These are phyloP conservation scores for Platynereis dumerilii DNA, from an alignment of 2,888 invertebrate genomes.

Conservation along the genomic window DNA sequence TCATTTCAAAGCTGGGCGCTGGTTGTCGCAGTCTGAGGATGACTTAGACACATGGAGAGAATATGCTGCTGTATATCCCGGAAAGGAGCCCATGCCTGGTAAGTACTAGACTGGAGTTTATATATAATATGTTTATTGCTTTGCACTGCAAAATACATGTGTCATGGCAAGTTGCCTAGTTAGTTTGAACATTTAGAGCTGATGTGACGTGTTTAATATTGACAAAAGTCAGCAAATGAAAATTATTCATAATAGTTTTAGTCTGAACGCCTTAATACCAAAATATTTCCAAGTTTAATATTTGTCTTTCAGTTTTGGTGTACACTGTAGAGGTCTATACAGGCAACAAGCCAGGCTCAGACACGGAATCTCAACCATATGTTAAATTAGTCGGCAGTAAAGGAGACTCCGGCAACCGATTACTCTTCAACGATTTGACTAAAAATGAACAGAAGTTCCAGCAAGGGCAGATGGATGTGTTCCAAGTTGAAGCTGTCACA, in stretches of 20 bases:
- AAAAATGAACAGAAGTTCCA: constrained; percentile 28
- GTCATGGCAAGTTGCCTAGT: too few relatives aligned
- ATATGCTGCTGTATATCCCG: constrained; percentile 39
- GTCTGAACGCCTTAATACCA: too few relatives aligned
- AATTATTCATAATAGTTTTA: too few relatives aligned
- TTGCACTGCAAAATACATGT: too few relatives aligned
- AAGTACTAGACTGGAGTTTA: constrained; percentile 13
- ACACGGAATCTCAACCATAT: constrained; percentile 42
- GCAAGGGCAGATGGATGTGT: constrained; percentile 48
- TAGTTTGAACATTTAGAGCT: too few relatives aligned
- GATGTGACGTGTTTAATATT: too few relatives aligned
- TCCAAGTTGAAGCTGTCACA: constrained; percentile 55
- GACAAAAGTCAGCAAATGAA: too few relatives aligned
- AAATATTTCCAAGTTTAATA: too few relatives aligned
- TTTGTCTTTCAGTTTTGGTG: constrained; percentile 26
- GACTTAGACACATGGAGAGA: constrained; percentile 39
- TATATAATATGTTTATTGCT: too few relatives aligned
- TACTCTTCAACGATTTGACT: constrained; percentile 27
- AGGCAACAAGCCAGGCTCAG: constrained; percentile 52
- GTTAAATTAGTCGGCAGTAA: constrained; percentile 34
- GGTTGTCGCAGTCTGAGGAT: constrained; percentile 34
- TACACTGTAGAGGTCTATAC: constrained; percentile 43
- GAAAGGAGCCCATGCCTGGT: constrained; percentile 44
- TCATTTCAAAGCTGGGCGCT: constrained; percentile 48
- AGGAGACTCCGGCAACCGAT: constrained; percentile 38